phyloP scores from a whole-genome alignment of 2,797 vertebrate species.

The Novumbra hubbsi region DNA sequence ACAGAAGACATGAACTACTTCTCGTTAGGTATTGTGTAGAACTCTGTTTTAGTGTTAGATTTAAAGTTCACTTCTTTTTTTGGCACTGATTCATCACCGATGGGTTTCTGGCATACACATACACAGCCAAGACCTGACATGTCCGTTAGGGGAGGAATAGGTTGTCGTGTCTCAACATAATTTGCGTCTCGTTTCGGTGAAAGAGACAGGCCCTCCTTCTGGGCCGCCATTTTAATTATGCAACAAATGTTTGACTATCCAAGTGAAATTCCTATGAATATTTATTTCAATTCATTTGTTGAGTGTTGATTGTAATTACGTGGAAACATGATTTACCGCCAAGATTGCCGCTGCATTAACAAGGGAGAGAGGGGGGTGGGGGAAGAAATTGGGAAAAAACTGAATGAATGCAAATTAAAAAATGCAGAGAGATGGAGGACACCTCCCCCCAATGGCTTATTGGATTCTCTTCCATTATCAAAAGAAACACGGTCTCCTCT shows the following conservation, averaged over 20 bases:
- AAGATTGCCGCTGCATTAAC: slow-evolving; percentile 69
- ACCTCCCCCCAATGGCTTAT: slow-evolving; percentile 42
- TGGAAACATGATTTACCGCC: slow-evolving; percentile 78
- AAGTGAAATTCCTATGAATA: slow-evolving; percentile 77
- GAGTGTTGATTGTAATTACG: slow-evolving; percentile 81
- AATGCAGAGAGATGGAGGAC: slow-evolving; percentile 25
- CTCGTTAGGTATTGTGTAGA: slow-evolving; percentile 35
- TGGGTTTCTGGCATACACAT: slow-evolving; percentile 26
- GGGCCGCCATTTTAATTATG: slow-evolving; percentile 72
- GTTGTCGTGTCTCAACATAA: slow-evolving; percentile 60
- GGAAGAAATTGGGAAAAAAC: slow-evolving; percentile 49
- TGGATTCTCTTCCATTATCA: slow-evolving; percentile 53
- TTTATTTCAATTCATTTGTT: slow-evolving; percentile 77
- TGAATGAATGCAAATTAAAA: slow-evolving; percentile 60
- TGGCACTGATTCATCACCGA: slow-evolving; percentile 10
- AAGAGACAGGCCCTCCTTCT: slow-evolving; percentile 54
- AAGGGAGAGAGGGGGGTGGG: slow-evolving; percentile 47
- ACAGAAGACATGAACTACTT: slow-evolving; percentile 28
- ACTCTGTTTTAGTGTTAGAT: slow-evolving; percentile 50
- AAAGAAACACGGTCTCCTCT: slow-evolving; percentile 32
- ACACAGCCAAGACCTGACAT: slow-evolving; percentile 20
- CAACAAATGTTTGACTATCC: slow-evolving; percentile 78
- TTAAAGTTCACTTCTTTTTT: slow-evolving; percentile 42
- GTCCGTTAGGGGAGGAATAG: slow-evolving; percentile 21
- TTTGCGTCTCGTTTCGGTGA: slow-evolving; percentile 65